Base-by-base conservation (phyloP, 2,888 invertebrate genomes). In the Sarcophaga caerulescens region DNA sequence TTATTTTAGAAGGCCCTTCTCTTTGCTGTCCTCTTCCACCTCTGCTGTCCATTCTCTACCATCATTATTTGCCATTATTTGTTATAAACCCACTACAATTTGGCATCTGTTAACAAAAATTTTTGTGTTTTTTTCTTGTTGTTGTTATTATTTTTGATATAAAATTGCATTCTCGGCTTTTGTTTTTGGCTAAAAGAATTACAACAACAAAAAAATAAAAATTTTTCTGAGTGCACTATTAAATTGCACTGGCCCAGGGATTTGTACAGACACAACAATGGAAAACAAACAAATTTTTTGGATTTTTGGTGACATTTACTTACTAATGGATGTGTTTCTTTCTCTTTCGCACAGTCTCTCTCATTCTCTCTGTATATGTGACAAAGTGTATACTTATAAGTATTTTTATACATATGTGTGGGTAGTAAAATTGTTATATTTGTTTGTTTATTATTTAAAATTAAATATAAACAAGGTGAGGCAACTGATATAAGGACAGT, bases 271-370 rank as follows among this genome's bases (percentile, higher is more conserved):
- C 47, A 70, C 25, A 52, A 23, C 65, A 65, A 65, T 63, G 60
- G 35, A 57, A 66, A 76, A 74, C 44, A 74, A 52, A 79, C 78
- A 82, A 66, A 62, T 79, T 63, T 81, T 75, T 79, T 70, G 69
- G 73, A 65, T 78, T 76, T 83, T 86, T 81, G 84, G 70, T 86
- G 81, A 86, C 78, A 86, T 86, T 86, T 84, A 65, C 73, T 68
- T 81, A 66, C 77, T 82, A 82, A 82, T 77, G 71, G 77, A 11
- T 66, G 59, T 47, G 12, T 45, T 5, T 35, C 35, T 35, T 10
- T 35, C 35, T 10, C 35, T 8, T 10, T 35, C 35, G 2, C 2
- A 2, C 8, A 1, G 35, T 35, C 35, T 10, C 35, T 35, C 35
- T 35, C 35, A 0, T 1, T 35, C 35, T 35, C 10, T 35, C 2